Conservation (phyloP, 1,140 invertebrate genomes). For the Adoxophyes honmai region DNA sequence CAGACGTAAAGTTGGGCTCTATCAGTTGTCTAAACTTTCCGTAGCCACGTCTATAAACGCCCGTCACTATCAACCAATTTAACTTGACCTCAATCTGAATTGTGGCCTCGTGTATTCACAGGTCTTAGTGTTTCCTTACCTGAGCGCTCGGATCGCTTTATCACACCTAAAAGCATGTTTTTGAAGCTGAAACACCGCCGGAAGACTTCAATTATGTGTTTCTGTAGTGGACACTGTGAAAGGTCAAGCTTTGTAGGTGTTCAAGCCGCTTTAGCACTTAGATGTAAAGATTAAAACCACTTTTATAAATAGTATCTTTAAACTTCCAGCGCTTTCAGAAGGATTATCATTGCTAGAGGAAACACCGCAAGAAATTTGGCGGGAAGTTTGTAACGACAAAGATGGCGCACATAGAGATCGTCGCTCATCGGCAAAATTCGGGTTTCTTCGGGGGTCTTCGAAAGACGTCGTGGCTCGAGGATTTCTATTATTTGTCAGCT, state of each 20-base stretch:
- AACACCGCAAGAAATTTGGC: no score
- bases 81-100: not conserved
- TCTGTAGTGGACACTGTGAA: not conserved
- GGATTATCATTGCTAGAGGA: no score
- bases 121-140: not conserved
- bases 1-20: constrained; percentile 7
- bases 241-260: not conserved
- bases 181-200: constrained; percentile 6
- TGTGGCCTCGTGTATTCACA: not conserved
- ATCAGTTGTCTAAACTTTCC: constrained; percentile 13
- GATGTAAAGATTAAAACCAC: no score
- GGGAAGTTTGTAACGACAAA: no score
- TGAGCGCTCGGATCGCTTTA: not conserved
- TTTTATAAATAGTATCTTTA: no score
- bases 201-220: constrained; percentile 5
- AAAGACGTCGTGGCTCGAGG: no score
- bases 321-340: no score
- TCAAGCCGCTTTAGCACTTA: not conserved
- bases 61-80: not conserved
- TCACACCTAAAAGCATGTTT: constrained; percentile 6
- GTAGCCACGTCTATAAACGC: constrained; percentile 1
- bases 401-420: no score
- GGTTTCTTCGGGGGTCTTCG: no score
- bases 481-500: no score
- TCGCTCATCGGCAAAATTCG: no score